Evolutionary conservation across 1,140 invertebrate genomes (phyloP), one percentile per base, ranked within the genome.

Genomic region (Apocrypta bakeri): DNA sequence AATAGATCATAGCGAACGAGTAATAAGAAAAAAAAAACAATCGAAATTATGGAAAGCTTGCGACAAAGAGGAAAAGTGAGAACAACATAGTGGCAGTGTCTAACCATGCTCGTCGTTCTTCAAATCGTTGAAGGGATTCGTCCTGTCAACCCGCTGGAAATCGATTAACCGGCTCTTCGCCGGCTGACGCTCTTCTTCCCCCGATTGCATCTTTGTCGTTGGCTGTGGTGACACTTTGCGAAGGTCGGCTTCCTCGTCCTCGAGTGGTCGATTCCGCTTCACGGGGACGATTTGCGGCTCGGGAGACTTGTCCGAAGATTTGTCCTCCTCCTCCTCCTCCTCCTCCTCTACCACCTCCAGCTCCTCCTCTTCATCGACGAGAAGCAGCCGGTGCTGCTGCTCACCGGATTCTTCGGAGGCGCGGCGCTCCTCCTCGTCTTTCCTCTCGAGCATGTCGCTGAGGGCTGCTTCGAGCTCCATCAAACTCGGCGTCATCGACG

Each of bases 401-500:
- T 37, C 33, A 21, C 48, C 48, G 48, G 48, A n/a, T 56, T 56
- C 48, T 56, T 56, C 48, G 21, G 17, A n/a, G 48, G 48, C 48
- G 48, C 48, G 48, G 0, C 29, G 37, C n/a, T 86, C 87, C 14
- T 83, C 80, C 29, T 85, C 85, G 42, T 91, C 90, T 31, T 90
- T 89, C 56, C 87, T 88, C 78, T 92, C 92, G 7, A 92, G 76
- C 88, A 92, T 91, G 73, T 92, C 90, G 21, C 89, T 90, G 29
- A 92, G 86, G 2, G 91, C 90, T 7, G 85, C 90, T 76, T 92
- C 91, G 42, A 92, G 68, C 81, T 92, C 92, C 31, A 87, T 91
- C 27, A 92, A 86, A 64, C 91, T 92, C 8, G 92, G 91, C 27
- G 91, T 92, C 90, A 90, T 92, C 73, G 90, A 92, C 27, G 89